Conservation (phyloP, 2,888 invertebrate species). For the Lacanobia wlatinum region DNA sequence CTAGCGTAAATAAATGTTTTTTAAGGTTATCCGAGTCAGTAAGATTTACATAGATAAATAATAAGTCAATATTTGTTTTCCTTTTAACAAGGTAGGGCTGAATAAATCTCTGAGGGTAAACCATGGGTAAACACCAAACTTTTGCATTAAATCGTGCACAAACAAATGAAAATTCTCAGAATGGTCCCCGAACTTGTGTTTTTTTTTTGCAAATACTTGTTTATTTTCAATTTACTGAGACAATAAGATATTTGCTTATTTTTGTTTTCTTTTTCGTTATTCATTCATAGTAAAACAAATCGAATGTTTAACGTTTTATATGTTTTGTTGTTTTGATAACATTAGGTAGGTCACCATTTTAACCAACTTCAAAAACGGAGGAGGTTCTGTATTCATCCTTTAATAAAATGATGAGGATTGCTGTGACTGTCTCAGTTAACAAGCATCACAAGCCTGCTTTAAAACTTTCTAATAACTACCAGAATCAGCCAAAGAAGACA, state of each 20-base stretch:
- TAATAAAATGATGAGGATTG: background rate
- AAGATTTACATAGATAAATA: background rate
- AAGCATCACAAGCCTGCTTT: background rate
- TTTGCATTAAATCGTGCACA: background rate
- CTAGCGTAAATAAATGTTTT: too few species aligned
- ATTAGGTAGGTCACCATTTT: too few species aligned
- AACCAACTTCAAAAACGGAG: too few species aligned
- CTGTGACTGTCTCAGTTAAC: background rate
- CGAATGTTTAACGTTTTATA: too few species aligned
- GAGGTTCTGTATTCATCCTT: background rate
- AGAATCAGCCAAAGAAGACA: background rate
- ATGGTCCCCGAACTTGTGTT: background rate
- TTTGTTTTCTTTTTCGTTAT: too few species aligned
- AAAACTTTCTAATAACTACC: too few species aligned
- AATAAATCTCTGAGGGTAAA: constrained; percentile 3
- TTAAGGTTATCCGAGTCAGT: background rate
- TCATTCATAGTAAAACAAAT: background rate
- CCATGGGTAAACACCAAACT: background rate
- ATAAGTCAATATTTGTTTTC: constrained; percentile 19
- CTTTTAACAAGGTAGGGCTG: constrained; percentile 7
- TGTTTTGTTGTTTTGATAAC: too few species aligned
- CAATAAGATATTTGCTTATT: background rate
- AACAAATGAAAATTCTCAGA: background rate
- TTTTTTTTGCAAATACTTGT: constrained; percentile 3
- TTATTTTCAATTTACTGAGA: background rate